Percentiles rank a stretch among this genome's conserved stretches.
Conservation (phyloP, 2,113 vertebrate species). For the Heterotis niloticus region DNA sequence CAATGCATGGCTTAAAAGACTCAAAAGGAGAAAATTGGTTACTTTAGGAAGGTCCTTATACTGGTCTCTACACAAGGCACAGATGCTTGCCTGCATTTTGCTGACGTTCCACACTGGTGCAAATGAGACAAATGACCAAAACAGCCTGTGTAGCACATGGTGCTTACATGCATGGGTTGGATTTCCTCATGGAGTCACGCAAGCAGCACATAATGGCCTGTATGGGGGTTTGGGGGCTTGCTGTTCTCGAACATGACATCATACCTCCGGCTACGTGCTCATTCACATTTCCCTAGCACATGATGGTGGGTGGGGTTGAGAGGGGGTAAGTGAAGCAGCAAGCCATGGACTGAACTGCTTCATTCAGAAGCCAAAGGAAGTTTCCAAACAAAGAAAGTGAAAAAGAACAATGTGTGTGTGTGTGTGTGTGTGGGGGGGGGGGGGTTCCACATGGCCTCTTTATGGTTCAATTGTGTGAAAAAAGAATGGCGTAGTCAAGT, state of each 20-base stretch:
- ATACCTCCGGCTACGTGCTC: constrained; percentile 42
- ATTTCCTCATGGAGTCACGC: constrained; percentile 29
- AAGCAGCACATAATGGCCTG: constrained; percentile 20
- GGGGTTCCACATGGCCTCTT: neutral
- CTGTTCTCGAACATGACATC: constrained; percentile 19
- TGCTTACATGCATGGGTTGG: neutral
- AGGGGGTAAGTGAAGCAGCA: neutral
- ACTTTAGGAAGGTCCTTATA: no score
- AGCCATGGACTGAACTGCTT: constrained; percentile 29
- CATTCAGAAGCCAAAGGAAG: constrained; percentile 36
- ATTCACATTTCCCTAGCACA: constrained; percentile 56
- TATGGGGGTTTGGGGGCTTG: neutral
- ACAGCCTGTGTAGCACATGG: constrained; percentile 21
- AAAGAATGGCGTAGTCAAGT: neutral
- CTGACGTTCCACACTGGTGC: neutral
- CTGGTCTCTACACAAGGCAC: neutral
- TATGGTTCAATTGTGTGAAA: neutral
- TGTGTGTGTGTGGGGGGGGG: no score
- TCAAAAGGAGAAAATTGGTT: no score
- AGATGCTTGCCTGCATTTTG: neutral
- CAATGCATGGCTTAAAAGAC: no score
- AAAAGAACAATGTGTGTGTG: neutral
- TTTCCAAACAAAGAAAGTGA: neutral
- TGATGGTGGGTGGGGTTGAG: constrained; percentile 38
- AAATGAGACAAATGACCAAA: neutral